Evolutionary conservation across 2,888 invertebrate genomes (phyloP).

Genomic region (Patella depressa): DNA sequence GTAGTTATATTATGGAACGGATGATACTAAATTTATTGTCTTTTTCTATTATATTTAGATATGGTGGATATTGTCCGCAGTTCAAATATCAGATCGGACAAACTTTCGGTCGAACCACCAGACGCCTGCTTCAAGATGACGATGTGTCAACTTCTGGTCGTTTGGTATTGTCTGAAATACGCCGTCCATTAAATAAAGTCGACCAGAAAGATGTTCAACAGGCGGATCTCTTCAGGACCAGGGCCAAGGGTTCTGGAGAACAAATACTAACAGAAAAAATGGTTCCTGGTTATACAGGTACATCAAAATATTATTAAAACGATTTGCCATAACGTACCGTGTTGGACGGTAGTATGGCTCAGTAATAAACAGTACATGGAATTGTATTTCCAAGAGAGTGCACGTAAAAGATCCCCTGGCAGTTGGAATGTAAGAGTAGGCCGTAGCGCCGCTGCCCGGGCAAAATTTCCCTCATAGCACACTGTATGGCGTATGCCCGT

Average conservation of each 20-base stretch:
- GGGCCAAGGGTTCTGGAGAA: constrained; percentile 60
- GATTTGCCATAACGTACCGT: no score
- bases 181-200: constrained; percentile 28
- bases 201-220: constrained; percentile 27
- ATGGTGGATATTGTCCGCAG: constrained; percentile 66
- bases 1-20: no score
- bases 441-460: no score
- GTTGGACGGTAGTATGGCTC: no score
- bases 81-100: constrained; percentile 65
- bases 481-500: no score
- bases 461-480: no score
- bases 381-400: no score
- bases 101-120: constrained; percentile 63
- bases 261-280: constrained; percentile 60
- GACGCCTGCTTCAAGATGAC: constrained; percentile 47
- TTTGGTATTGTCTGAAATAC: constrained; percentile 54
- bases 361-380: no score
- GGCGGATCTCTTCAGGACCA: constrained; percentile 41
- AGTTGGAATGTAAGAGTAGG: no score
- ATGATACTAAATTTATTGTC: no score
- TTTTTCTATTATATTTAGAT: constrained; percentile 41
- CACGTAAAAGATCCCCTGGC: no score
- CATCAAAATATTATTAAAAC: not conserved
- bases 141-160: constrained; percentile 58
- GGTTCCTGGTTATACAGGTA: constrained; percentile 66